phyloP scores from a whole-genome alignment of 2,888 invertebrate genomes.

The Lithophane semibrunnea region DNA sequence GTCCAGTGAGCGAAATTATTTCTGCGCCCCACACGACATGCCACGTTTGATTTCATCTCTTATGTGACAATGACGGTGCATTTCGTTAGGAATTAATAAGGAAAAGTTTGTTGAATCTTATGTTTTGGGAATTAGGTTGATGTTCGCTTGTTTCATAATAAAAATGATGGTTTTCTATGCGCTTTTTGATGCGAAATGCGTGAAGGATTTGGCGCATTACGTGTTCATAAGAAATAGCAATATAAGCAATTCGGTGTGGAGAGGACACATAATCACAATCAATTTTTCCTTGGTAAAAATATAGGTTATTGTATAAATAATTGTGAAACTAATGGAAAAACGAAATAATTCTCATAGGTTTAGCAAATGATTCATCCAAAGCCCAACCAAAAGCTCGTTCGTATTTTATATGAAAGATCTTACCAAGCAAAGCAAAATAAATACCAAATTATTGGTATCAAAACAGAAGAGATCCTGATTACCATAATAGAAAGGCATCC shows the following conservation, averaged over 20 bases:
- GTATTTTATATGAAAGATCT: not conserved
- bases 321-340: not conserved
- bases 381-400: not conserved
- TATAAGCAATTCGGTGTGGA: not conserved
- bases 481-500: not conserved
- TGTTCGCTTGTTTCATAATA: conserved; percentile 22
- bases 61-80: conserved; percentile 75
- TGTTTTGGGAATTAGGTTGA: conserved; percentile 12
- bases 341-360: no score
- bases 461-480: not conserved
- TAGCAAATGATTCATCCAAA: not conserved
- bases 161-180: conserved; percentile 42
- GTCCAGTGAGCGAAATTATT: conserved; percentile 69
- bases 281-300: not conserved
- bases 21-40: conserved; percentile 63
- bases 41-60: conserved; percentile 68
- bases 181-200: conserved; percentile 52
- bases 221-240: conserved; percentile 21
- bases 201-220: conserved; percentile 35
- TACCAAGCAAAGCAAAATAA: not conserved
- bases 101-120: conserved; percentile 35
- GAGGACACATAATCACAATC: no score
- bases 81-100: conserved; percentile 49
- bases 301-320: not conserved
- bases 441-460: not conserved